A percentile compares a stretch with the other conserved stretches of the same genome.
These are phyloP conservation scores for Borostomias antarcticus DNA, from an alignment of 2,797 vertebrate genomes.

Conservation along the genomic window DNA sequence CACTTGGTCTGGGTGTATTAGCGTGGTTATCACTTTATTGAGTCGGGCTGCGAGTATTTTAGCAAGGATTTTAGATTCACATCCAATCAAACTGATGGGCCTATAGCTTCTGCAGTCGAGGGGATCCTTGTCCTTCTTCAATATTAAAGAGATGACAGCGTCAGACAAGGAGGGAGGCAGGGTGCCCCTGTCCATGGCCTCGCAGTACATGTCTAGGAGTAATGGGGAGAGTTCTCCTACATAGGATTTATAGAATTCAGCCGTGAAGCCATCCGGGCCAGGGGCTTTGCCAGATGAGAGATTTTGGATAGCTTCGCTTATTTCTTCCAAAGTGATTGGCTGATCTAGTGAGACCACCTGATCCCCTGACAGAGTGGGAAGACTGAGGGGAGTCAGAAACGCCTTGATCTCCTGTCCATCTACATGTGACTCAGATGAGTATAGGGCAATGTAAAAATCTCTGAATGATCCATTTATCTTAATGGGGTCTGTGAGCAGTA, in stretches of 20 bases:
- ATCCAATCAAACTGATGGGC: background rate
- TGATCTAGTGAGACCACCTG: background rate
- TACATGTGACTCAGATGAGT: background rate
- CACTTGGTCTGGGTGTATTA: background rate
- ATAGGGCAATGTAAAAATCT: background rate
- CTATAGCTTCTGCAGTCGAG: background rate
- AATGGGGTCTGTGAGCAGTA: background rate
- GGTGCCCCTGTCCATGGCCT: background rate
- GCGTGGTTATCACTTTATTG: background rate
- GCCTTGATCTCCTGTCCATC: background rate
- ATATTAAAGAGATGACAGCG: no score
- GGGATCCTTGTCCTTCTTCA: no score
- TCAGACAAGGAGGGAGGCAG: no score
- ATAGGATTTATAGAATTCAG: constrained; percentile 15
- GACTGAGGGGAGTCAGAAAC: background rate
- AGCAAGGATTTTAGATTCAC: background rate
- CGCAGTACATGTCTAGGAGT: background rate
- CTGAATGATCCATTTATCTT: background rate
- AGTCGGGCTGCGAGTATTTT: background rate
- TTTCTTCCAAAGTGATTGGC: constrained; percentile 1
- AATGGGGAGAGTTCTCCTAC: background rate
- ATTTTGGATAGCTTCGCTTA: background rate
- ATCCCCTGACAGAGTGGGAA: background rate
- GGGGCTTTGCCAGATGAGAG: constrained; percentile 11
- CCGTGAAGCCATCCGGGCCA: constrained; percentile 9